phyloP scores from a whole-genome alignment of 2,888 invertebrate species.

The Agrochola macilenta region DNA sequence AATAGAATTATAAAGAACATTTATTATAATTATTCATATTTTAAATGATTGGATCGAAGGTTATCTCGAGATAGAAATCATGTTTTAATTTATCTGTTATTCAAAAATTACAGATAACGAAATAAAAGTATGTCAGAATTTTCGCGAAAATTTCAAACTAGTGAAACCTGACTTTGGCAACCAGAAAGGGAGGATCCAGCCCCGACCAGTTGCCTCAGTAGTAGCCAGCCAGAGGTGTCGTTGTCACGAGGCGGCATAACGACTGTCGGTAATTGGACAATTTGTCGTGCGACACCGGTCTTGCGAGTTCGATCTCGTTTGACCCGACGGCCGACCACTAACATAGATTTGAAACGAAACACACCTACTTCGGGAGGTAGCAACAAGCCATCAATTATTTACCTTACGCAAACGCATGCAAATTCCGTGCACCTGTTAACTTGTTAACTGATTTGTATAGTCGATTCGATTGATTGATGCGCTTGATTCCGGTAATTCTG shows the following conservation, averaged over 20 bases:
- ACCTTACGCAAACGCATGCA: conserved; percentile 44
- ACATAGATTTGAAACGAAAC: conserved; percentile 54
- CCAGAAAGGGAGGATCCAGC: conserved; percentile 49
- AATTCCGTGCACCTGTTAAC: conserved; percentile 37
- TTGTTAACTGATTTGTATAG: conserved; percentile 36
- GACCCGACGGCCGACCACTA: conserved; percentile 54
- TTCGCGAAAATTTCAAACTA: background rate
- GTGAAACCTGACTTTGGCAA: conserved; percentile 33
- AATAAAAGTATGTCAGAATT: background rate
- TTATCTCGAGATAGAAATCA: background rate
- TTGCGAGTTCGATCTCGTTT: conserved; percentile 62
- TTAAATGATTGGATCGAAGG: background rate
- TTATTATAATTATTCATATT: background rate
- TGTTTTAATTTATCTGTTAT: no score
- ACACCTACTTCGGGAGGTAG: conserved; percentile 35
- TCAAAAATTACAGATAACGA: no score
- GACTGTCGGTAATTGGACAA: conserved; percentile 78
- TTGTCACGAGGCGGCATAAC: conserved; percentile 77
- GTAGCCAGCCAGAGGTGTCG: conserved; percentile 59
- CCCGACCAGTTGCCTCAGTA: conserved; percentile 27
- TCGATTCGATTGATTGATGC: conserved; percentile 35
- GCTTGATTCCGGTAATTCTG: conserved; percentile 23
- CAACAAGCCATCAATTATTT: conserved; percentile 50
- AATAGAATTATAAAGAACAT: conserved; percentile 7
- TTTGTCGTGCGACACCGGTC: conserved; percentile 75